A percentile compares a stretch with the other conserved stretches of the same genome.
phyloP scores from a whole-genome alignment of 1,140 invertebrate genomes.

The Odontomachus brunneus region DNA sequence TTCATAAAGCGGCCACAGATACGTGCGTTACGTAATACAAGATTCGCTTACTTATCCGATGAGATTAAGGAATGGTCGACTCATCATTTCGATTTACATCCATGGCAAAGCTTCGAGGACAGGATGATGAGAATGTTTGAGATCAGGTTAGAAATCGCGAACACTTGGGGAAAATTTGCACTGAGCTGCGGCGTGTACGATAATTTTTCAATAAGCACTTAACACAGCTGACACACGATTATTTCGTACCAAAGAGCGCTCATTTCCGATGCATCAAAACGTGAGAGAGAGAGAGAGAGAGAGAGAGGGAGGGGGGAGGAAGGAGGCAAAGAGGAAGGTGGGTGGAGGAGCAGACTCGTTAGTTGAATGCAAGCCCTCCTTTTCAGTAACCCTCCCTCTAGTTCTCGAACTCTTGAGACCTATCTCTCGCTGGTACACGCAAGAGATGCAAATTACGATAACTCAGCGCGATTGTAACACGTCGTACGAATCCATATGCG shows the following conservation, averaged over 20 bases:
- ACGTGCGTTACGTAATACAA: no score
- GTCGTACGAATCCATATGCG: slow-evolving; percentile 38
- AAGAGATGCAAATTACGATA: slow-evolving; percentile 58
- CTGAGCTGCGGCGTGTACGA: not conserved
- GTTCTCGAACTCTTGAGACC: not conserved
- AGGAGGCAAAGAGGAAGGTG: no score
- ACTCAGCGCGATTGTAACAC: slow-evolving; percentile 44
- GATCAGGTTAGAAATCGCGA: not conserved
- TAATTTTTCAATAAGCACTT: slow-evolving; percentile 26
- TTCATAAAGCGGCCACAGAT: no score
- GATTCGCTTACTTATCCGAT: no score
- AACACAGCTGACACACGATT: slow-evolving; percentile 25
- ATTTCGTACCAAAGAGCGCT: slow-evolving; percentile 9
- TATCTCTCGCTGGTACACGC: slow-evolving; percentile 12
- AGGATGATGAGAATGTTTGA: not conserved
- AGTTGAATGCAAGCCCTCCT: slow-evolving; percentile 28
- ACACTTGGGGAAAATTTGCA: not conserved
- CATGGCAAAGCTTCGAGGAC: not conserved
- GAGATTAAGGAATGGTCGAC: not conserved
- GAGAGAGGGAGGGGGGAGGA: no score
- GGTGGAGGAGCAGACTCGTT: slow-evolving; percentile 1
- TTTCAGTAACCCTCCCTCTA: slow-evolving; percentile 24
- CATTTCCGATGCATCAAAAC: slow-evolving; percentile 8
- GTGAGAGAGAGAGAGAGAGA: no score
- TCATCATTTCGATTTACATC: slow-evolving; percentile 1